Percentiles rank a stretch among this genome's conserved stretches.
phyloP scores from a whole-genome alignment of 2,888 invertebrate genomes.

The Dynastes tityus region DNA sequence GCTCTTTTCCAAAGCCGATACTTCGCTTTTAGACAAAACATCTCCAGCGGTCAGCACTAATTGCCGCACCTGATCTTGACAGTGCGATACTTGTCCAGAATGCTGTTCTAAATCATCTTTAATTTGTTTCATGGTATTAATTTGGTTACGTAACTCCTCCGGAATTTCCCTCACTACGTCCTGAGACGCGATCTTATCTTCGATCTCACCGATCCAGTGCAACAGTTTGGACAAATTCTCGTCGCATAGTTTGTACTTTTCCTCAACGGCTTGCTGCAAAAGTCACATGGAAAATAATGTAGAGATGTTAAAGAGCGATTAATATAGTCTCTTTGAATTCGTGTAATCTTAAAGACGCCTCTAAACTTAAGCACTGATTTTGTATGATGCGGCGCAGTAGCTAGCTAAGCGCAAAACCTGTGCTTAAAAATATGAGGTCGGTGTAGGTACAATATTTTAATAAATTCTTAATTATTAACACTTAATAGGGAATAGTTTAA shows the following conservation, averaged over 20 bases:
- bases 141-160: slow-evolving; percentile 90
- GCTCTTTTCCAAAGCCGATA: slow-evolving; percentile 88
- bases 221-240: slow-evolving; percentile 88
- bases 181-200: slow-evolving; percentile 87
- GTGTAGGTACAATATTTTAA: slow-evolving; percentile 3
- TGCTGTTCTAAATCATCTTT: slow-evolving; percentile 93
- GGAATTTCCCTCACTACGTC: slow-evolving; percentile 90
- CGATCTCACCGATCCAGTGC: slow-evolving; percentile 90
- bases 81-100: slow-evolving; percentile 86
- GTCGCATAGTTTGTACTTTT: slow-evolving; percentile 93
- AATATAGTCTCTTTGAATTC: not conserved
- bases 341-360: not conserved
- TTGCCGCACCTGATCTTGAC: slow-evolving; percentile 92
- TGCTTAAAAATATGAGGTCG: slow-evolving; percentile 14
- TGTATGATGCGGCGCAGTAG: slow-evolving; percentile 31
- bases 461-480: slow-evolving; percentile 3
- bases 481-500: not conserved
- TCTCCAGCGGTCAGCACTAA: slow-evolving; percentile 92
- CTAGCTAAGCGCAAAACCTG: slow-evolving; percentile 32
- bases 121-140: slow-evolving; percentile 90
- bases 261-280: slow-evolving; percentile 94
- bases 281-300: slow-evolving; percentile 38
- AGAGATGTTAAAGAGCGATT: slow-evolving; percentile 10
- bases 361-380: slow-evolving; percentile 22
- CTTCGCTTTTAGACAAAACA: slow-evolving; percentile 93